Percentiles rank a stretch among this genome's conserved stretches.
phyloP scores from a whole-genome alignment of 2,888 invertebrate genomes.

The Epistrophella euchroma region DNA sequence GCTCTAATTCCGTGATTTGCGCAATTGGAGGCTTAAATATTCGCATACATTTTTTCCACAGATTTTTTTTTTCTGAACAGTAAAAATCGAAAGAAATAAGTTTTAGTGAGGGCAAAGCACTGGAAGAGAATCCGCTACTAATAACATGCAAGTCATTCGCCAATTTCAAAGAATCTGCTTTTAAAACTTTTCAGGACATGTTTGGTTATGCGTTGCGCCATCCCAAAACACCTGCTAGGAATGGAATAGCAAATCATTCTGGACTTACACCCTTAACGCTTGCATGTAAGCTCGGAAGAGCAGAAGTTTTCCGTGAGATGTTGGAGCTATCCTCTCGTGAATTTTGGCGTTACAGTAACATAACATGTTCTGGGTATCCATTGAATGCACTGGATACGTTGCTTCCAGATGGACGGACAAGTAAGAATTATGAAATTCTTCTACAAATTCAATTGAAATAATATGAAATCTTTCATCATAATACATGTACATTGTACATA shows the following conservation, averaged over 20 bases:
- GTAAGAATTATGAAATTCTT: constrained; percentile 85
- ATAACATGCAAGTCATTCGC: too few species aligned
- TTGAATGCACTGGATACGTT: constrained; percentile 98
- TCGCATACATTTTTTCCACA: too few species aligned
- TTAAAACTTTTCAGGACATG: constrained; percentile 96
- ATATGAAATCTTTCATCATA: too few species aligned
- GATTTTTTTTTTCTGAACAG: too few species aligned
- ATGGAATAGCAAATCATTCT: constrained; percentile 93
- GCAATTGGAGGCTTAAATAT: too few species aligned
- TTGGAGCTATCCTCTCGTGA: constrained; percentile 96
- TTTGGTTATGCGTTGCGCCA: constrained; percentile 98
- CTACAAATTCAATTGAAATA: too few species aligned
- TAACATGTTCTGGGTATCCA: constrained; percentile 99
- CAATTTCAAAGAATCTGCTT: too few species aligned
- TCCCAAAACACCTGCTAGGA: constrained; percentile 95
- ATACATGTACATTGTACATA: too few species aligned
- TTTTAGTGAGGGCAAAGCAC: too few species aligned
- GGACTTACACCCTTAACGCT: constrained; percentile 98
- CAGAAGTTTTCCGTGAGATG: constrained; percentile 99
- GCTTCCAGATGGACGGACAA: constrained; percentile 96
- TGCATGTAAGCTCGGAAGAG: constrained; percentile 97
- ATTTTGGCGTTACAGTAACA: constrained; percentile 99
- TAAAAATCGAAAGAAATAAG: too few species aligned
- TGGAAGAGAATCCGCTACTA: too few species aligned
- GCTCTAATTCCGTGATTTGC: too few species aligned